These are phyloP conservation scores for Rhodinocichla rosea DNA, from an alignment of 2,113 vertebrate genomes.

Conservation along the genomic window DNA sequence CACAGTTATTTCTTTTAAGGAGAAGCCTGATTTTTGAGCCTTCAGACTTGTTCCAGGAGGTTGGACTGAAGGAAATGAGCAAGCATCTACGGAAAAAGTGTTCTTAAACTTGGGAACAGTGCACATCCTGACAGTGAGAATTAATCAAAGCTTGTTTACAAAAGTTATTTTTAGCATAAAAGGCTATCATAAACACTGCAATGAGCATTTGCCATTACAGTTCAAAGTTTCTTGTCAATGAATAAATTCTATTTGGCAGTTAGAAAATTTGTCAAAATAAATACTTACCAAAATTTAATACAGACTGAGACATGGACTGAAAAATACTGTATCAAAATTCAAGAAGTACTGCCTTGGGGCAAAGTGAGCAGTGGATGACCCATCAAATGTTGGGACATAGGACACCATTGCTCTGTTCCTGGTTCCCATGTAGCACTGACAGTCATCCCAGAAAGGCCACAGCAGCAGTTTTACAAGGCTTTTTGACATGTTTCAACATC, in stretches of 20 bases:
- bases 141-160: slow-evolving; percentile 81
- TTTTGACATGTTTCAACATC: background rate
- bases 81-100: slow-evolving; percentile 74
- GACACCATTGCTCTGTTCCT: background rate
- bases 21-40: slow-evolving; percentile 25
- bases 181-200: slow-evolving; percentile 61
- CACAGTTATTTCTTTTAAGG: background rate
- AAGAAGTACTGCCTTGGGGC: background rate
- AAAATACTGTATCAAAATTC: background rate
- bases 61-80: slow-evolving; percentile 73
- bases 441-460: background rate
- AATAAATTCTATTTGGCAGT: background rate
- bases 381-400: background rate
- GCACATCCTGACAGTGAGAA: slow-evolving; percentile 79
- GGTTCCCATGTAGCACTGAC: background rate
- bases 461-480: background rate
- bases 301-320: background rate
- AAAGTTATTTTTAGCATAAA: slow-evolving; percentile 78
- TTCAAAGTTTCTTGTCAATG: slow-evolving; percentile 16
- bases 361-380: background rate
- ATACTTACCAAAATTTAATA: background rate
- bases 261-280: background rate
- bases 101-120: slow-evolving; percentile 67
- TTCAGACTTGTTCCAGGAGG: slow-evolving; percentile 33
- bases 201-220: background rate